Percentiles rank a stretch among this genome's conserved stretches.
Evolutionary conservation across 2,888 invertebrate species (phyloP).

Genomic region (Deroplatys truncata): DNA sequence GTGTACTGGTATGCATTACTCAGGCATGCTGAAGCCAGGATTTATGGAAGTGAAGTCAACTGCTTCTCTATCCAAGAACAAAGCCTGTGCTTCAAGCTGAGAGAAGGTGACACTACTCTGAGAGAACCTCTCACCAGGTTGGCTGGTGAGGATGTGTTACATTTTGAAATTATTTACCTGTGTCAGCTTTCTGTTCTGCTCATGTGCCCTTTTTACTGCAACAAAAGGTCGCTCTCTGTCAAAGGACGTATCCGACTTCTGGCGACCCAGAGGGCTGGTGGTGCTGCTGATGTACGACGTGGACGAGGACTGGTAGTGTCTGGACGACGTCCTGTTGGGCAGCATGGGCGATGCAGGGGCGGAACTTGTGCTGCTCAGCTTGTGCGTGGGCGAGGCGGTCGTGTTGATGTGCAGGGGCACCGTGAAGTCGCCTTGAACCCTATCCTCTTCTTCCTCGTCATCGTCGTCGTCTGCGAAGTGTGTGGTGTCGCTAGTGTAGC

Average conservation of each 20-base stretch:
- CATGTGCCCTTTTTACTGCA: conserved; percentile 56
- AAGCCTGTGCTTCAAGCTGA: too few species aligned
- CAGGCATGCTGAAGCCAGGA: too few species aligned
- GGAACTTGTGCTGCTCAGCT: conserved; percentile 36
- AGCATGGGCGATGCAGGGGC: conserved; percentile 51
- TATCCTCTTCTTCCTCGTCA: conserved; percentile 65
- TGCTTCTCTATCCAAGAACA: too few species aligned
- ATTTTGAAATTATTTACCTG: conserved; percentile 38
- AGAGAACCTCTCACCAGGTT: too few species aligned
- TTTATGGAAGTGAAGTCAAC: too few species aligned
- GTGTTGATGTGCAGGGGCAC: conserved; percentile 68
- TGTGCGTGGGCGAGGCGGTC: conserved; percentile 35
- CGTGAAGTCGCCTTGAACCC: conserved; percentile 52
- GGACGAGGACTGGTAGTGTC: conserved; percentile 39
- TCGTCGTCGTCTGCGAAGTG: conserved; percentile 74
- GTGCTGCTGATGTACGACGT: conserved; percentile 39
- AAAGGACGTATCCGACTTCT: conserved; percentile 39
- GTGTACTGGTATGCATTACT: too few species aligned
- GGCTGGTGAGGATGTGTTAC: neutral
- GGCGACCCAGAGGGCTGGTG: conserved; percentile 38
- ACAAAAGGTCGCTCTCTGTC: conserved; percentile 61
- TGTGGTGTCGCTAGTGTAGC: conserved; percentile 75
- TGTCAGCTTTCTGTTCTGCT: conserved; percentile 41
- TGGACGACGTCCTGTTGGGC: conserved; percentile 47
- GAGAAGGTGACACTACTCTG: too few species aligned